Evolutionary conservation across 2,113 vertebrate genomes (phyloP), one percentile per base, ranked within the genome.

Genomic region (Heterocephalus glaber): DNA sequence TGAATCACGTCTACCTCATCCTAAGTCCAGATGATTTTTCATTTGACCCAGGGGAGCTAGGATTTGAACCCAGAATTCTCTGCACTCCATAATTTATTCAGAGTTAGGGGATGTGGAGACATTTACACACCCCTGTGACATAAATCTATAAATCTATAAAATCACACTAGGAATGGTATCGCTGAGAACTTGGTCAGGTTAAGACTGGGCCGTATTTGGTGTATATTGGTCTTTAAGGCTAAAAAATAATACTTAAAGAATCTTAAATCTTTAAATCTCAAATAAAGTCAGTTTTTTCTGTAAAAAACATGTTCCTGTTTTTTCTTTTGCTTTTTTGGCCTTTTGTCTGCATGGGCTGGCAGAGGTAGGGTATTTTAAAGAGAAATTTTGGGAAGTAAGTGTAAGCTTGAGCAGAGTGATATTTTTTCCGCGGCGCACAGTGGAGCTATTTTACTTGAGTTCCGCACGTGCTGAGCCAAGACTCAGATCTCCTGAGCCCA

Each of bases 301-400:
- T 87, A 81, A 96, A 82, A 86, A 66, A 58, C 44, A 38, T 7
- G 5, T 60, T 95, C 88, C 28, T 95, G 7, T 95, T 86, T 89
- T 30, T 86, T 93, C 92, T 79, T 72, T 96, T 92, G 47, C 35
- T 90, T 82, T n/a, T 61, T 54, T 72, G 44, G 41, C 91, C 47
- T 63, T 84, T 84, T 88, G 47, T 2, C 22, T 60, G 81, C 70
- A 61, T 6, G 60, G 26, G 28, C 68, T 35, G 94, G 66, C 70
- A 91, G 70, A 86, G 90, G 8, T 41, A 80, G 68, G 61, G 52
- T 65, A 90, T 70, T 85, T 94, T 95, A 81, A 83, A 93, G 80
- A 96, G 96, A 95, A 61, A 68, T 66, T 79, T 41, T 90, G 83
- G 63, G 58, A 79, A 95, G 68, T 7, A 92, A 90, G 65, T 52